Evolutionary conservation across 1,140 invertebrate genomes (phyloP), one percentile per base, ranked within the genome.

Genomic region (Augochlora pura): DNA sequence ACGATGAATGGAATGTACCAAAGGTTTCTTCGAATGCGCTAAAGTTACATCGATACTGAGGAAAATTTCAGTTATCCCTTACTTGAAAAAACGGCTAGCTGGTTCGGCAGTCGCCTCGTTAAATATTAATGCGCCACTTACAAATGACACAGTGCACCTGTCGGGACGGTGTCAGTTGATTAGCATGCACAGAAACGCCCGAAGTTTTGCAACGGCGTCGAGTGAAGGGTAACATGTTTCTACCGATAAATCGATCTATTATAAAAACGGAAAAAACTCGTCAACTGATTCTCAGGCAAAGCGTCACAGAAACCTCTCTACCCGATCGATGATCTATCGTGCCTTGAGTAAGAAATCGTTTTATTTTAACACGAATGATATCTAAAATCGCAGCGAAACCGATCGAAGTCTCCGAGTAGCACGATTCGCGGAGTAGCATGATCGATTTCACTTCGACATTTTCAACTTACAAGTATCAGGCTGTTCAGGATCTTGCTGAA

Each of bases 401-500:
- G 21, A 52, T 68, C 23, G 21, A 68, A 46, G 64, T 49, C 38
- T 52, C 65, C 4, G 14, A 49, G 66, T 23, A 1, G 23, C 42
- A 10, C 21, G 14, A 14, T 32, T 16, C 12, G 14, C 21, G 39
- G n/a, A 2, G 42, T 16, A 7, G 2, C 0, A 3, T 27, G 27
- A 23, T 16, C 32, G 32, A 32, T 32, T 32, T 32, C 32, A 32
- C 32, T 32, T 32, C 32, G 32, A 2, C 8, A 10, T 52, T 3
- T 25, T 59, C 6, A 14, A 87, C 91, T 94, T 93, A 96, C 96
- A 93, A 96, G 94, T 63, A 96, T 95, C 21, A 96, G 92, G 75
- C 94, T 94, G 38, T 95, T 95, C 68, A 96, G 85, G 39, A 95
- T 91, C 91, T 96, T 95, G 87, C 95, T 96, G 81, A 96, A 90